These are phyloP conservation scores for Saimiri boliviensis DNA, from an alignment of 2,113 vertebrate genomes.

Conservation along the genomic window DNA sequence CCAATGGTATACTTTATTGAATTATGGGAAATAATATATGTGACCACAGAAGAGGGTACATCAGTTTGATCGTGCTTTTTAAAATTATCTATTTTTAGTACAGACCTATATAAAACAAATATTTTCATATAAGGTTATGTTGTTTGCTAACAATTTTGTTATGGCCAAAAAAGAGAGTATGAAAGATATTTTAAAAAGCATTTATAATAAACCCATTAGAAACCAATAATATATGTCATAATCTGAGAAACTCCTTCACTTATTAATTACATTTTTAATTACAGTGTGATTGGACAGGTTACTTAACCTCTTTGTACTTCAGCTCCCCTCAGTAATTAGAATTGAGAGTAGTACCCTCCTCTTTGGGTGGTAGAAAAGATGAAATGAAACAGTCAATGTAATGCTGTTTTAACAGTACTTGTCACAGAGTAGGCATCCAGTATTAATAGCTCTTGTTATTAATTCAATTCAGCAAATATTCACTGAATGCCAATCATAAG, in stretches of 20 bases:
- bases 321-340: background rate
- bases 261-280: background rate
- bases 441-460: background rate
- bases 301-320: background rate
- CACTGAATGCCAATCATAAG: background rate
- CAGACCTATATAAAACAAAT: background rate
- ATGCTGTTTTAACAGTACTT: background rate
- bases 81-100: conserved; percentile 14
- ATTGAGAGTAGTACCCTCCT: background rate
- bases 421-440: background rate
- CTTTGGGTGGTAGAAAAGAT: background rate
- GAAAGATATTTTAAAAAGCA: background rate
- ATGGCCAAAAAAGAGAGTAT: background rate
- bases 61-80: background rate
- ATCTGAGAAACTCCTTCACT: background rate
- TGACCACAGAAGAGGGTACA: background rate
- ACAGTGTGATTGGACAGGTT: background rate
- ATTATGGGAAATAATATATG: background rate
- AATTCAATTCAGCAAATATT: conserved; percentile 11
- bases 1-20: conserved; percentile 12
- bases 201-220: background rate
- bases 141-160: background rate
- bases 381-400: background rate
- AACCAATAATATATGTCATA: background rate
- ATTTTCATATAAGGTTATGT: background rate